Conservation (phyloP, 2,888 invertebrate genomes). For the Nomada fucata region DNA sequence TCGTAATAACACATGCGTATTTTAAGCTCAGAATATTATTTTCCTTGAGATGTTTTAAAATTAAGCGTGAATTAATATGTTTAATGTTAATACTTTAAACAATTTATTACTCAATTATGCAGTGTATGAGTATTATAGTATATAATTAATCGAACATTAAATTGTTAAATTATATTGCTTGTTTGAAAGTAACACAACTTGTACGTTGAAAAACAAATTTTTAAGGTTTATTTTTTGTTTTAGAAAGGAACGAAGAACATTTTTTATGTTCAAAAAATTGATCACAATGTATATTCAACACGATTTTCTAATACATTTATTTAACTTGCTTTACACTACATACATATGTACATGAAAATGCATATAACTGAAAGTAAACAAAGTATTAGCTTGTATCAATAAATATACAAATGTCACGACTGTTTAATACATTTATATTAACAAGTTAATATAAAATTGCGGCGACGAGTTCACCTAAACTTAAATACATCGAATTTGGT, state of each 20-base stretch:
- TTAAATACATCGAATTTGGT: neutral
- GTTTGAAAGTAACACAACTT: too few relatives aligned
- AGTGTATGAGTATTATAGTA: too few relatives aligned
- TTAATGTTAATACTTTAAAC: too few relatives aligned
- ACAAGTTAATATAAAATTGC: neutral
- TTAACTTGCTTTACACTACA: neutral
- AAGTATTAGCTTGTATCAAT: conserved; percentile 1
- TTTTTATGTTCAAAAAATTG: too few relatives aligned
- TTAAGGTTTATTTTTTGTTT: neutral
- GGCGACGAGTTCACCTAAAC: neutral
- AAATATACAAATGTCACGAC: neutral
- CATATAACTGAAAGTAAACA: neutral
- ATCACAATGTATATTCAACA: neutral
- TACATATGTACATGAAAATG: neutral
- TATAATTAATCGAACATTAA: too few relatives aligned
- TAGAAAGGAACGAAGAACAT: neutral
- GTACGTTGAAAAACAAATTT: neutral
- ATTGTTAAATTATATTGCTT: too few relatives aligned
- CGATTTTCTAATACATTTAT: neutral
- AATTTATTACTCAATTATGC: too few relatives aligned
- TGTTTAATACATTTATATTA: neutral
- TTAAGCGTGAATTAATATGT: too few relatives aligned
- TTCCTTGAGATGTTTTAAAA: too few relatives aligned
- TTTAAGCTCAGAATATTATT: too few relatives aligned
- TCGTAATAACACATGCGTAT: too few relatives aligned